These are phyloP conservation scores for Prosopocoilus inquinatus DNA, from an alignment of 2,888 invertebrate species.

Conservation along the genomic window DNA sequence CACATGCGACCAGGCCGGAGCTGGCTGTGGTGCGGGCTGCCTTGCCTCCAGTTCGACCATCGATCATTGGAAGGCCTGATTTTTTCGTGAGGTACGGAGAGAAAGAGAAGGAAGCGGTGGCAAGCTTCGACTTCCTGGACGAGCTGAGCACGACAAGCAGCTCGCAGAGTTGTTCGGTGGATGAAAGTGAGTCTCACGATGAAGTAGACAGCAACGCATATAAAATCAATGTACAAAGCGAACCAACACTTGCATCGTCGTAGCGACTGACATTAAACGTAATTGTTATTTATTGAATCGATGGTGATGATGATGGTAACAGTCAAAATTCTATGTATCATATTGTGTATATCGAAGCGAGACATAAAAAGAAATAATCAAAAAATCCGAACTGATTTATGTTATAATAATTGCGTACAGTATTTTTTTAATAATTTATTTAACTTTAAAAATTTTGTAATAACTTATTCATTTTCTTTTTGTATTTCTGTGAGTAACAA, in stretches of 20 bases:
- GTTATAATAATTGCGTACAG: neutral
- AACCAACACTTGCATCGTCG: constrained; percentile 15
- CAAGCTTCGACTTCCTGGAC: constrained; percentile 78
- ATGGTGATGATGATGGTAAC: too few species aligned
- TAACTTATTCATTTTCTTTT: neutral
- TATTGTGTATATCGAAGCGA: constrained; percentile 13
- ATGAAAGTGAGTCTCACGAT: constrained; percentile 25
- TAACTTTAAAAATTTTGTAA: neutral
- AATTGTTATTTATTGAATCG: neutral
- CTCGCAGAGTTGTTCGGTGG: constrained; percentile 39
- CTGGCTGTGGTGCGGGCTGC: constrained; percentile 57
- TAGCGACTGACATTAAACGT: constrained; percentile 6
- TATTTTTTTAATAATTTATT: constrained; percentile 2
- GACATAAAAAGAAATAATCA: neutral
- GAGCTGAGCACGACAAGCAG: constrained; percentile 53
- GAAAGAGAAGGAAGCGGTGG: constrained; percentile 73
- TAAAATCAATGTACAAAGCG: constrained; percentile 18
- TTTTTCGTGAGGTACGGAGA: constrained; percentile 78
- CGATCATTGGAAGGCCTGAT: constrained; percentile 74
- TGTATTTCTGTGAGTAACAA: too few species aligned
- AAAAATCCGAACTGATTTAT: neutral
- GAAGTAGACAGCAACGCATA: constrained; percentile 6
- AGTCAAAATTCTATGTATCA: constrained; percentile 8
- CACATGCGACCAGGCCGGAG: constrained; percentile 60
- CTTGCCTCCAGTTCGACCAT: constrained; percentile 58